Evolutionary conservation across 2,113 vertebrate species (phyloP).

Genomic region (Sorex araneus): DNA sequence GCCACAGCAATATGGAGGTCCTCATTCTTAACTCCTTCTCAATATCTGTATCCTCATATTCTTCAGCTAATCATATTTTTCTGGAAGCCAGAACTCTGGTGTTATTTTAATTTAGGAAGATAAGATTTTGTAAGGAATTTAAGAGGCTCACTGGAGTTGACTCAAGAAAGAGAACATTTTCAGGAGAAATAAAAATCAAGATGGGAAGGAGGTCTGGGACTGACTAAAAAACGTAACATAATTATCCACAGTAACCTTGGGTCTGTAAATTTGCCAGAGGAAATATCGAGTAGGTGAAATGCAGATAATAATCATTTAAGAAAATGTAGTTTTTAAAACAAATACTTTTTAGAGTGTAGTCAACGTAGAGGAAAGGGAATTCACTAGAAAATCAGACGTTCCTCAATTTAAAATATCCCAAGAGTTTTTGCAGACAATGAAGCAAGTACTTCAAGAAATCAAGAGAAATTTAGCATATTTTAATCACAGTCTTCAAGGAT

Average conservation of each 20-base stretch:
- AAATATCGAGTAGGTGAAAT: not conserved
- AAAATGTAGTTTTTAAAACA: conserved; percentile 5
- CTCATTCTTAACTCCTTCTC: not conserved
- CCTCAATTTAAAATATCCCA: not conserved
- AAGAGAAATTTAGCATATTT: conserved; percentile 1
- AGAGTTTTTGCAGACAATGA: not conserved
- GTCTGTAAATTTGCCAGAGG: conserved; percentile 17
- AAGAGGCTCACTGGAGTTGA: not conserved
- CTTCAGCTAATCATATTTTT: not conserved
- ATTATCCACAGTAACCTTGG: not conserved
- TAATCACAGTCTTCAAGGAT: not conserved
- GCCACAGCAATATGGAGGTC: not conserved
- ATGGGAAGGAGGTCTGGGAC: not conserved
- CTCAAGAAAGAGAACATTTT: not conserved
- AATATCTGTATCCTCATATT: not conserved
- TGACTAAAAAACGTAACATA: not conserved
- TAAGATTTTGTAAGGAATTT: not conserved
- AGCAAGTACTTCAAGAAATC: not conserved
- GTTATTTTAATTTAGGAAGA: conserved; percentile 5
- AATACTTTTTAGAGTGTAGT: not conserved
- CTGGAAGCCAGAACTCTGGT: not conserved
- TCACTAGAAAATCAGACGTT: not conserved
- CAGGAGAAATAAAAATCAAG: not conserved
- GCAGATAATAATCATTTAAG: conserved; percentile 2
- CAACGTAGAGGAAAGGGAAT: conserved; percentile 6